phyloP scores from a whole-genome alignment of 1,140 invertebrate species.

The Pseudomyrmex gracilis region DNA sequence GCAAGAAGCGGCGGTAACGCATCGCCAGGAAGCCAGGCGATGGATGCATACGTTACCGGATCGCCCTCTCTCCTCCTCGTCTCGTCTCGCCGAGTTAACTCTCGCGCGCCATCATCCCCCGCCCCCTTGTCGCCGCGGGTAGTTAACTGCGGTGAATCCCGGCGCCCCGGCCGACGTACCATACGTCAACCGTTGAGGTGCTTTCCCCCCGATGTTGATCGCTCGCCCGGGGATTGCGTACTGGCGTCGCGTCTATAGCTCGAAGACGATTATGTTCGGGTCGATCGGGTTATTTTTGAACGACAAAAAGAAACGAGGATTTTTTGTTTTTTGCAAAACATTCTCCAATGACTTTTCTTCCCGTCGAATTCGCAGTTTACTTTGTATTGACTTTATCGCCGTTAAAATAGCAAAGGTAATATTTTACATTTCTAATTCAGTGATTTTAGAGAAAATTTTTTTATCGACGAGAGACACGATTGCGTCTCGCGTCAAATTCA shows the following conservation, averaged over 20 bases:
- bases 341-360: background rate
- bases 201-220: background rate
- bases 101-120: background rate
- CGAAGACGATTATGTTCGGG: background rate
- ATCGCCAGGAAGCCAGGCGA: conserved; percentile 73
- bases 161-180: conserved; percentile 45
- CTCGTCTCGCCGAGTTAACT: conserved; percentile 65
- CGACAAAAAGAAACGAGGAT: conserved; percentile 35
- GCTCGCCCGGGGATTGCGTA: background rate
- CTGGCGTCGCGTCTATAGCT: background rate
- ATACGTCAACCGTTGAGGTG: conserved; percentile 41
- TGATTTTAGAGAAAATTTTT: background rate
- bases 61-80: conserved; percentile 39
- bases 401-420: background rate
- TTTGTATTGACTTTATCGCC: background rate
- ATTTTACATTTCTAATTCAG: background rate
- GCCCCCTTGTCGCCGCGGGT: conserved; percentile 39
- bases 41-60: conserved; percentile 75
- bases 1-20: conserved; percentile 72
- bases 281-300: background rate
- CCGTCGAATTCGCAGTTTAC: background rate
- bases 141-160: conserved; percentile 72
- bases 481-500: background rate
- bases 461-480: too few relatives aligned
- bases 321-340: background rate